Evolutionary conservation across 2,113 vertebrate species (phyloP), one percentile per base, ranked within the genome.

Genomic region (Athene noctua): DNA sequence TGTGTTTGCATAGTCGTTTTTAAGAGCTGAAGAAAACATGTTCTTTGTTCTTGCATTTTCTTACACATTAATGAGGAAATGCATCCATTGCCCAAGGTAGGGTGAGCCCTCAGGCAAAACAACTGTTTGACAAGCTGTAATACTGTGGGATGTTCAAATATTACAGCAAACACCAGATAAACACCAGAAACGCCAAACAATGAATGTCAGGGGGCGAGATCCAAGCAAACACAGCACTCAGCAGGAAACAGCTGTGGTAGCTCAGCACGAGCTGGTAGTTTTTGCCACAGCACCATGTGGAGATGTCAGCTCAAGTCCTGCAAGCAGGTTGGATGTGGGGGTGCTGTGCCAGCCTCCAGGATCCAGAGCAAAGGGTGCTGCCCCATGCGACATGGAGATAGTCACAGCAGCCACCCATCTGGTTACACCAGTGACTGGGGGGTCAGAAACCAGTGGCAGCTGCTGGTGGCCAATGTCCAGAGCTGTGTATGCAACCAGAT

Each of bases 191-290:
- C 5, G 47, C 13, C 30, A 54, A 77, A 55, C 21, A 57, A 13
- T 15, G 13, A 81, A 61, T 21, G 15, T 5, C 34, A 72, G 6
- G 9, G 19, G 13, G 3, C 67, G 21, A 81, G 4, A 44, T 27
- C 23, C 18, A 36, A 63, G 46, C n/a, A 74, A 54, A 80, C 20
- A 55, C 55, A 19, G 32, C 3, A n/a, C 14, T 23, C 42, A 47
- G 17, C 0, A 0, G 21, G 9, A 61, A 20, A 26, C 19, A 29
- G 18, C n/a, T 25, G 13, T 5, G 17, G 7, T 61, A 59, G 32
- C 9, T 63, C 61, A 74, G 26, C 26, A 34, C 2, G 2, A 59
- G 32, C 47, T 75, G 70, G 10, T 42, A 55, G 16, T 13, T 58
- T 23, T 2, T n/a, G 17, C 26, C 59, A 62, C 25, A 66, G 32